Evolutionary conservation across 2,797 vertebrate species (phyloP), one percentile per base, ranked within the genome.

Genomic region (Chromobotia macracanthus): DNA sequence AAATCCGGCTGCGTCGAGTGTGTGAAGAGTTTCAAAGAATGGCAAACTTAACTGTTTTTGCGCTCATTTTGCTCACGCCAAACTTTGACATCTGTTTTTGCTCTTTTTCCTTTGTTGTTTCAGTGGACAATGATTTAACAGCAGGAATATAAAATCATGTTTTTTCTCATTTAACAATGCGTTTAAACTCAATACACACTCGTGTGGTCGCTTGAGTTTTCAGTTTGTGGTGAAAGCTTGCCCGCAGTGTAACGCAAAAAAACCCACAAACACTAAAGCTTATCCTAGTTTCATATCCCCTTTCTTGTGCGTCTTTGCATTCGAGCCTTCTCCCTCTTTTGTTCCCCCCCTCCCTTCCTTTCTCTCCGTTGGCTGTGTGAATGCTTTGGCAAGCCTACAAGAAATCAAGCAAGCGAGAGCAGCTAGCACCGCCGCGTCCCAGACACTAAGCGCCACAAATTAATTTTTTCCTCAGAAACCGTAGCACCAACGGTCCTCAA

Each of bases 331-430:
- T 85, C 82, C 78, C 80, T 86, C 82, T 85, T 82, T 86, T 88
- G 80, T 80, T 41, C 77, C 81, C 77, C 68, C n/a, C 72, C 75
- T 48, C 79, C 79, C 81, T 72, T 70, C 38, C 75, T 78, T 80
- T 81, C 73, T 84, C 81, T 87, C 86, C 82, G 82, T 82, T 87
- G 82, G 81, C 82, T 89, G 86, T 85, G 83, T 83, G 82, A 90
- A 88, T 89, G 89, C 88, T 86, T 90, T 92, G 92, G 90, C 91
- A 91, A 84, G 80, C 82, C 67, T 84, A 88, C 91, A 92, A 88
- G 84, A 86, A 86, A 83, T 85, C 75, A 82, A 86, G 87, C 81
- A 82, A 87, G 89, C 85, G 84, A 83, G 86, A 87, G 87, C 87
- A 87, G 87, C 86, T 87, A 84, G 84, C 70, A 86, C 88, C 88